These are phyloP conservation scores for Aphelinus certus DNA, from an alignment of 1,140 invertebrate genomes.

Conservation along the genomic window DNA sequence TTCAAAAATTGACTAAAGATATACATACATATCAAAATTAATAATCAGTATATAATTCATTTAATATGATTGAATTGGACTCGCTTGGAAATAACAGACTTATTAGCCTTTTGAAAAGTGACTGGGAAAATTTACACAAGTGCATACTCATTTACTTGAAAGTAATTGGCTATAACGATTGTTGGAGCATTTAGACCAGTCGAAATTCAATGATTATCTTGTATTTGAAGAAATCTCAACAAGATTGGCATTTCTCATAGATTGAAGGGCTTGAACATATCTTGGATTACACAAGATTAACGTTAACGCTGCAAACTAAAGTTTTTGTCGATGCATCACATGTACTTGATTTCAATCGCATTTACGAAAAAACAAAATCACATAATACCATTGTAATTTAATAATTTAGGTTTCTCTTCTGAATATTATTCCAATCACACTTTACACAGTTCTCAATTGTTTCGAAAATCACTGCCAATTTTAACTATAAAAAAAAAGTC, in stretches of 20 bases:
- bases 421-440: no score
- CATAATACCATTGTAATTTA: no score
- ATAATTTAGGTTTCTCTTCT: no score
- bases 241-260: constrained; percentile 14
- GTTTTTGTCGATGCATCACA: no score
- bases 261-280: constrained; percentile 2
- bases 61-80: neutral
- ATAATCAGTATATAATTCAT: constrained; percentile 4
- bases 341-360: no score
- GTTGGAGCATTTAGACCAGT: constrained; percentile 27
- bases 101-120: constrained; percentile 42
- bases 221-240: constrained; percentile 24
- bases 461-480: no score
- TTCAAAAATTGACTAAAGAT: constrained; percentile 22
- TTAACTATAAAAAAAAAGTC: neutral
- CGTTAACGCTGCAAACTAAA: no score
- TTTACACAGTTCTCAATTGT: no score
- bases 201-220: constrained; percentile 21
- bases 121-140: constrained; percentile 36
- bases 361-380: no score
- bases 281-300: no score
- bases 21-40: constrained; percentile 9
- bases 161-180: constrained; percentile 40
- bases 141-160: neutral
- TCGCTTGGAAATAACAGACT: constrained; percentile 6